Evolutionary conservation across 2,888 invertebrate species (phyloP).

Genomic region (Diaprepes abbreviatus): DNA sequence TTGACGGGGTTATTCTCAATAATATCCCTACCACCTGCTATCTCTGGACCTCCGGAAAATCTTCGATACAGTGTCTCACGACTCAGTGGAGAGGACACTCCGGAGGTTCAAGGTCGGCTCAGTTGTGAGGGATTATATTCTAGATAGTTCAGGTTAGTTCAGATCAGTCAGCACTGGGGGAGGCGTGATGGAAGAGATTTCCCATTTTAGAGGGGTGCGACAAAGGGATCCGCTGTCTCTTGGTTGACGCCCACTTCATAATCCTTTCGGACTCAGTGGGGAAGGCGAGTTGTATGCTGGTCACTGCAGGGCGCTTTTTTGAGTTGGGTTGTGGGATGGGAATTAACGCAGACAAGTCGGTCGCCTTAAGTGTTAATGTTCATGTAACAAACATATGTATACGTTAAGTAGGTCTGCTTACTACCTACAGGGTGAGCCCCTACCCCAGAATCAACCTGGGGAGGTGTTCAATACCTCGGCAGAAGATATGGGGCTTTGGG

Average conservation of each 20-base stretch:
- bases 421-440: not conserved
- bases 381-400: not conserved
- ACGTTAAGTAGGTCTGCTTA: not conserved
- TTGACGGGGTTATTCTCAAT: conserved; percentile 47
- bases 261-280: conserved; percentile 5
- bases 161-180: not conserved
- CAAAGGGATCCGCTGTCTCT: conserved; percentile 32
- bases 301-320: not conserved
- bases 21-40: conserved; percentile 28
- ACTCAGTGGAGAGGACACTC: conserved; percentile 37
- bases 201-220: conserved; percentile 15
- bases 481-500: not conserved
- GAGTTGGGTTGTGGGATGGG: not conserved
- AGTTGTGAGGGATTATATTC: not conserved
- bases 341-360: not conserved
- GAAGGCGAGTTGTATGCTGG: not conserved
- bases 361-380: not conserved
- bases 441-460: not conserved
- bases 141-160: not conserved
- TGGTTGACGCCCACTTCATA: conserved; percentile 44
- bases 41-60: conserved; percentile 50
- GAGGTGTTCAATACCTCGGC: conserved; percentile 22
- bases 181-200: not conserved
- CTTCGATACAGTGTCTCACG: conserved; percentile 49
- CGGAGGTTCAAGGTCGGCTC: conserved; percentile 22